A percentile compares a stretch with the other conserved stretches of the same genome.
Evolutionary conservation across 2,113 vertebrate genomes (phyloP).

Genomic region (Hyperoodon ampullatus): DNA sequence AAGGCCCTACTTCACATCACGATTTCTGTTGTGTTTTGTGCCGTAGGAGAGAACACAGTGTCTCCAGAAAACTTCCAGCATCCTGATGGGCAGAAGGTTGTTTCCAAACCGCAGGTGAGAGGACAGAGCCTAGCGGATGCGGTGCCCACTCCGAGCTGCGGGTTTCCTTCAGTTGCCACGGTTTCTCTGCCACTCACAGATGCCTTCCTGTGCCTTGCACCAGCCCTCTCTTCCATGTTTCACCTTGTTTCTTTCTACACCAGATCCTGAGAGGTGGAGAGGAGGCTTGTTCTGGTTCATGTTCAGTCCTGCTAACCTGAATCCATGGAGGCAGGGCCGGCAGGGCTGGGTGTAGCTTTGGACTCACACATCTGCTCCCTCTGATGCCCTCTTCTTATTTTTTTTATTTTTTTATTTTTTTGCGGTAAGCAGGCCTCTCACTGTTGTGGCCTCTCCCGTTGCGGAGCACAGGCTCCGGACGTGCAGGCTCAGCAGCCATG

Average conservation of each 20-base stretch:
- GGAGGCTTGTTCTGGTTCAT: not conserved
- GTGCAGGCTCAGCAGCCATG: too few species aligned
- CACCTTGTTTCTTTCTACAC: not conserved
- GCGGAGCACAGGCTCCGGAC: too few species aligned
- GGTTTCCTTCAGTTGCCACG: rapidly evolving
- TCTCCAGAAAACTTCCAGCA: not conserved
- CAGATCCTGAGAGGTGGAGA: not conserved
- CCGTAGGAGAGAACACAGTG: constrained; percentile 61
- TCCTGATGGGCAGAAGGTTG: not conserved
- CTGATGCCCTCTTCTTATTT: not conserved
- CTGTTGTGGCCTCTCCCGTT: too few species aligned
- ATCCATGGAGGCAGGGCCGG: rapidly evolving
- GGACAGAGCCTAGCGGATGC: rapidly evolving
- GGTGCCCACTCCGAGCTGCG: rapidly evolving
- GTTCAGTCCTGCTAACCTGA: rapidly evolving
- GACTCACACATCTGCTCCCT: not conserved
- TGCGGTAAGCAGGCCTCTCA: too few species aligned
- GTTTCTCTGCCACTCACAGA: not conserved
- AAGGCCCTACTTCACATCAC: not conserved
- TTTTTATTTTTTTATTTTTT: too few species aligned
- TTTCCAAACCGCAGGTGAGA: constrained; percentile 78
- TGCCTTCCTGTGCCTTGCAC: rapidly evolving
- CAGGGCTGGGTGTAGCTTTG: not conserved
- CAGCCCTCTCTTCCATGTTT: too few species aligned
- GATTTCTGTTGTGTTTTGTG: not conserved